Evolutionary conservation across 2,797 vertebrate species (phyloP), one percentile per base, ranked within the genome.

Genomic region (Chelon labrosus): DNA sequence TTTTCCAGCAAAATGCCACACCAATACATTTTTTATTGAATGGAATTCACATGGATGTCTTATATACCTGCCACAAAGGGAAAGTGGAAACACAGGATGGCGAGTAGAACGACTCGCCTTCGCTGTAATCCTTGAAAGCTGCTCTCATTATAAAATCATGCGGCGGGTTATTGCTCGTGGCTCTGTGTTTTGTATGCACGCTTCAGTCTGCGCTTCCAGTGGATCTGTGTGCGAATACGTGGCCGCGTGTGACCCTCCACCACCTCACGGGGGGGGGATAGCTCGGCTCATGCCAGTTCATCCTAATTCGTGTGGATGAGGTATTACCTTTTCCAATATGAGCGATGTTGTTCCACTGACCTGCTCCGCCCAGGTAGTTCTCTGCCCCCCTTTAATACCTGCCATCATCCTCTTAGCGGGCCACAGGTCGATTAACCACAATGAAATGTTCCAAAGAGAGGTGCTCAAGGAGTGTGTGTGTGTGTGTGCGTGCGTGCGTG

Each of bases 371-470:
- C 70, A 75, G 82, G 74, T 83, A 65, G 75, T 76, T 70, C 80
- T 85, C 51, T 64, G 20, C 64, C 70, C 62, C 31, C 38, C 70
- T 75, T 68, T 88, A 86, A 89, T 80, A 78, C 79, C 72, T 77
- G 39, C 62, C 72, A 46, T 88, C 84, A 89, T 91, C 91, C 85
- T 90, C 88, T 90, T 88, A 88, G 59, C 20, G 79, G 75, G 71
- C 54, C 65, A 75, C 37, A 84, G 83, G 83, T 85, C 53, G 71
- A 85, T 85, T 85, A 82, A 79, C 70, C 64, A 60, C 57, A 63
- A 83, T 86, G 71, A 85, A 86, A 82, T 82, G 56, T 72, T 81
- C 68, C 37, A 68, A 60, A 73, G 66, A 65, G 52, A 61, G 58
- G 14, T 11, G 12, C 16, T 27, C 3, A 17, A 39, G 19, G 17